Percentiles rank a stretch among this genome's conserved stretches.
Evolutionary conservation across 1,140 invertebrate genomes (phyloP).

Genomic region (Sesamia nonagrioides): DNA sequence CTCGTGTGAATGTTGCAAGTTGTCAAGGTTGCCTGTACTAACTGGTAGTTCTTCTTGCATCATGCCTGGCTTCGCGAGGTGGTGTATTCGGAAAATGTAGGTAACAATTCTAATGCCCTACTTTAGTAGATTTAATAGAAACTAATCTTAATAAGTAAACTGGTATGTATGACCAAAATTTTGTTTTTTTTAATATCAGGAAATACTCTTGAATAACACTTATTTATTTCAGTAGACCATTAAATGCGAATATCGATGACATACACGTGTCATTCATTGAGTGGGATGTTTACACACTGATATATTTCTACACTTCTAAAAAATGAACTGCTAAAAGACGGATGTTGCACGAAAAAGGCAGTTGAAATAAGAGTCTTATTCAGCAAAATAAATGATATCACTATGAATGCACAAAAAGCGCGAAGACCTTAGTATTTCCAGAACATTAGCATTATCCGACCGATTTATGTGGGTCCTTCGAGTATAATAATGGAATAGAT

Average conservation of each 20-base stretch:
- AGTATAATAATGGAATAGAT: conserved; percentile 6
- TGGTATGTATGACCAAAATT: background rate
- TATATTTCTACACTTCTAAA: background rate
- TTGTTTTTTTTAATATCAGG: background rate
- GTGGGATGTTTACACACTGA: background rate
- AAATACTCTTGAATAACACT: background rate
- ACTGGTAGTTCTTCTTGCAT: conserved; percentile 44
- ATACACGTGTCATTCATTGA: background rate
- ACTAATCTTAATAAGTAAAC: background rate
- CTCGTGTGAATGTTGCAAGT: conserved; percentile 47
- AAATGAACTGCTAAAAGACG: conserved; percentile 9
- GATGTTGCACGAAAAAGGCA: background rate
- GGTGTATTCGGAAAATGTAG: conserved; percentile 28
- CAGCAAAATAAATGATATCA: conserved; percentile 28
- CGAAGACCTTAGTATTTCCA: conserved; percentile 27
- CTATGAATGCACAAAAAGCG: conserved; percentile 6
- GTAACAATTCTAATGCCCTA: background rate
- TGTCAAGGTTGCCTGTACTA: conserved; percentile 42
- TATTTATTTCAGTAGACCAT: conserved; percentile 2
- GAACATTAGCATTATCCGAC: conserved; percentile 4
- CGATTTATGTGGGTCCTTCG: conserved; percentile 7
- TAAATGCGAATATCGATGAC: conserved; percentile 2
- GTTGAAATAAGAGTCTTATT: background rate
- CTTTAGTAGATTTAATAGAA: background rate
- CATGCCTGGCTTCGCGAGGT: background rate